Percentiles rank a stretch among this genome's conserved stretches.
Evolutionary conservation across 2,888 invertebrate genomes (phyloP).

Genomic region (Epicampocera succincta): DNA sequence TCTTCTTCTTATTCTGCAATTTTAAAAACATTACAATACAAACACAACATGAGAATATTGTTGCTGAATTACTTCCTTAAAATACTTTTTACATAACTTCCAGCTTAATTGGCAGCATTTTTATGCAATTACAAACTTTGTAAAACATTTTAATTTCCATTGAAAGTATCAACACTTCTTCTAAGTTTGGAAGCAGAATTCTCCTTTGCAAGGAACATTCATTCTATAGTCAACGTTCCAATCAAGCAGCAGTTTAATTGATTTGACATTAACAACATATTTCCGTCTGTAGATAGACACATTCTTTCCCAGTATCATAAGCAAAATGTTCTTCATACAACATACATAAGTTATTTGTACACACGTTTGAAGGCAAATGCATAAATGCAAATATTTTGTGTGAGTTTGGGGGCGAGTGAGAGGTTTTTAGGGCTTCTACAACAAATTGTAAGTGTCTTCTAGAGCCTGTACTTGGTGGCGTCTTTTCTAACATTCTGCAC

Average conservation of each 20-base stretch:
- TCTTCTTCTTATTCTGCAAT: too few relatives aligned
- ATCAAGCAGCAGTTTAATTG: slow-evolving; percentile 56
- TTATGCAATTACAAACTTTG: slow-evolving; percentile 21
- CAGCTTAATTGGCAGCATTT: background rate
- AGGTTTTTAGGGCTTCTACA: too few relatives aligned
- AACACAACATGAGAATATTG: background rate
- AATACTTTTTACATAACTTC: background rate
- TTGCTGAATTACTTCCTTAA: background rate
- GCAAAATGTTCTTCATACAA: background rate
- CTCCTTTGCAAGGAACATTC: background rate
- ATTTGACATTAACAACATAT: slow-evolving; percentile 50
- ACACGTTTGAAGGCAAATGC: too few relatives aligned
- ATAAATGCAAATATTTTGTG: too few relatives aligned
- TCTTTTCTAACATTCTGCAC: too few relatives aligned
- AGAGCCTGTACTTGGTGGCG: too few relatives aligned
- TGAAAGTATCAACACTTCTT: slow-evolving; percentile 14
- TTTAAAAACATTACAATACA: background rate
- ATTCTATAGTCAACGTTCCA: slow-evolving; percentile 12
- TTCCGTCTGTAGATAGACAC: background rate
- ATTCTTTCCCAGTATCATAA: background rate
- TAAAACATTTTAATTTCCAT: slow-evolving; percentile 25
- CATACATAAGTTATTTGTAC: too few relatives aligned
- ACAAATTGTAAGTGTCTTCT: too few relatives aligned
- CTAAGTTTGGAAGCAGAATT: background rate
- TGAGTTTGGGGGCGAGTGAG: too few relatives aligned